Percentiles rank a stretch among this genome's conserved stretches.
These are phyloP conservation scores for Trichogramma pretiosum DNA, from an alignment of 1,140 invertebrate genomes.

Conservation along the genomic window DNA sequence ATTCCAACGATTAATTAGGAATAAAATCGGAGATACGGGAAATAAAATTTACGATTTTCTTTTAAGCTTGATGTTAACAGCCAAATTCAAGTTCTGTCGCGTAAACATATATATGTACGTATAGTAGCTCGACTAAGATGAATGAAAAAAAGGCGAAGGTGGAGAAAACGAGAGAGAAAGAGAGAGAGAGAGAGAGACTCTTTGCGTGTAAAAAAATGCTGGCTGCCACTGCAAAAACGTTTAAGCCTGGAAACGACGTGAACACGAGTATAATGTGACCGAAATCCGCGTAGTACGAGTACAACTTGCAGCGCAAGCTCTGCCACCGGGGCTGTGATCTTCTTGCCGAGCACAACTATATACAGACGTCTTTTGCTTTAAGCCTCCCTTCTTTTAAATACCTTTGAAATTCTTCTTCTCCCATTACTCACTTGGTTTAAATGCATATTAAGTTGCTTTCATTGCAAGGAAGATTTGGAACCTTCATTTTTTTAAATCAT, in stretches of 20 bases:
- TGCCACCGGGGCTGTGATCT: too few relatives aligned
- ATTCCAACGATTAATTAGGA: conserved; percentile 10
- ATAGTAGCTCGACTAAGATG: too few relatives aligned
- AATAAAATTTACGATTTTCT: conserved; percentile 9
- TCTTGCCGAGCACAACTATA: too few relatives aligned
- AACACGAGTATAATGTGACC: conserved; percentile 4
- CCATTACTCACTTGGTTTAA: conserved; percentile 4
- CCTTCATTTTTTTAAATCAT: too few relatives aligned
- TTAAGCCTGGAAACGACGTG: conserved; percentile 4
- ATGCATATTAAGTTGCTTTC: too few relatives aligned
- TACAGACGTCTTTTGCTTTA: too few relatives aligned
- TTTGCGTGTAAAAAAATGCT: too few relatives aligned
- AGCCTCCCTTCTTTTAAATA: conserved; percentile 1
- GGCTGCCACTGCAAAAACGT: conserved; percentile 10
- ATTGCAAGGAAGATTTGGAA: too few relatives aligned
- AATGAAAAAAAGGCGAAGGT: not conserved
- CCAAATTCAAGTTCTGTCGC: conserved; percentile 1
- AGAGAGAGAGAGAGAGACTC: not conserved
- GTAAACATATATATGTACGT: too few relatives aligned
- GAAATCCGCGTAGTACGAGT: conserved; percentile 10
- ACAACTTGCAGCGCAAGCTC: too few relatives aligned
- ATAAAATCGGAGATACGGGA: conserved; percentile 10
- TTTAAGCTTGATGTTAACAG: not conserved
- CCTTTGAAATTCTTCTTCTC: conserved; percentile 7
- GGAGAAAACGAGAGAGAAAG: too few relatives aligned